These are phyloP conservation scores for Gortyna flavago DNA, from an alignment of 2,888 invertebrate species.

Conservation along the genomic window DNA sequence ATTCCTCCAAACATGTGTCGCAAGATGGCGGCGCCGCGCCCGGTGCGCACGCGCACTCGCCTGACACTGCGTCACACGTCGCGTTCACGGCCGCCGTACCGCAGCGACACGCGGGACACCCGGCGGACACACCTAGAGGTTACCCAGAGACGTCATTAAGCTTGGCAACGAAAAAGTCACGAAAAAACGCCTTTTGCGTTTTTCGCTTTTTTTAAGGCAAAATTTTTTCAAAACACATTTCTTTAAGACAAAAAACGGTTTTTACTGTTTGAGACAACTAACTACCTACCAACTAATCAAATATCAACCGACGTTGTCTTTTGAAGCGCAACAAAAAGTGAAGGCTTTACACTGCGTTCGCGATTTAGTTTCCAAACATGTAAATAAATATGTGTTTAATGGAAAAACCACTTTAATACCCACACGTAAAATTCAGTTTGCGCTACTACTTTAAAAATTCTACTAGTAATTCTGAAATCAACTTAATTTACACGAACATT, in stretches of 20 bases:
- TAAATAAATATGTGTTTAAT: not conserved
- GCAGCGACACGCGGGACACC: constrained; percentile 95
- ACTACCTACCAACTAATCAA: no score
- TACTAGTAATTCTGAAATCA: not conserved
- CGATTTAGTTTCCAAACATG: not conserved
- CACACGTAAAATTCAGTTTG: not conserved
- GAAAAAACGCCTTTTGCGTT: no score
- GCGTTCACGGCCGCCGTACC: constrained; percentile 91
- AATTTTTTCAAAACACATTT: no score
- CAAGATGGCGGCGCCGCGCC: constrained; percentile 95
- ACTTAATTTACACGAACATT: not conserved
- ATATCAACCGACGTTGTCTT: not conserved
- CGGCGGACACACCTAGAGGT: constrained; percentile 91
- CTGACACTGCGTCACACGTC: constrained; percentile 94
- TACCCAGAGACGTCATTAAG: not conserved
- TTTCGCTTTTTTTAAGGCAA: no score
- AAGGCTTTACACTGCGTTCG: not conserved
- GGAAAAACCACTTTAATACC: not conserved
- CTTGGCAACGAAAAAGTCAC: not conserved
- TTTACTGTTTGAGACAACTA: not conserved
- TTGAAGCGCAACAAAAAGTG: not conserved
- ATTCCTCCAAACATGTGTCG: constrained; percentile 92
- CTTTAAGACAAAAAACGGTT: no score
- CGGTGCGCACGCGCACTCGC: constrained; percentile 94
- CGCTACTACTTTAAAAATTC: not conserved